A percentile compares a stretch with the other conserved stretches of the same genome.
Evolutionary conservation across 2,113 vertebrate genomes (phyloP).

Genomic region (Halcyon malimbica): DNA sequence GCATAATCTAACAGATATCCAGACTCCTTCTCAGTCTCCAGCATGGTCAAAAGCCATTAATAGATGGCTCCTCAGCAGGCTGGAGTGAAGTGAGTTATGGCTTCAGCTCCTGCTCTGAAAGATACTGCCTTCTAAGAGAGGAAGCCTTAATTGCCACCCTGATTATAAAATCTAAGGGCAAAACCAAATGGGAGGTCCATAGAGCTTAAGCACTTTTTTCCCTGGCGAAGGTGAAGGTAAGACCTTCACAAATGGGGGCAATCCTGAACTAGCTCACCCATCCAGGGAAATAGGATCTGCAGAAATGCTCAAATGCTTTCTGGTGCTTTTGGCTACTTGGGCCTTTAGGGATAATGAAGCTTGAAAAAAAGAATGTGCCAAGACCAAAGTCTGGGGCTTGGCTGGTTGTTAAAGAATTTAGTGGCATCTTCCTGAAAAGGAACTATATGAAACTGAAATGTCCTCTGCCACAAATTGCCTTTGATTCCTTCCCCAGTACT

Average conservation of each 20-base stretch:
- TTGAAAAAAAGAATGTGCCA: neutral
- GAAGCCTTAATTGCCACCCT: neutral
- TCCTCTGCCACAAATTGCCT: neutral
- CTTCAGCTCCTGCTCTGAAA: neutral
- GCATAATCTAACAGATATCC: neutral
- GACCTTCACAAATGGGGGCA: neutral
- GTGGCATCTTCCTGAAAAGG: neutral
- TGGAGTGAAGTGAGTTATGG: neutral
- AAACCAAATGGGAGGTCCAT: neutral
- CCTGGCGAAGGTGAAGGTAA: neutral
- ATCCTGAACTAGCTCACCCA: neutral
- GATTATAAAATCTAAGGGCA: neutral
- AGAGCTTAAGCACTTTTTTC: neutral
- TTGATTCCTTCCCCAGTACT: neutral
- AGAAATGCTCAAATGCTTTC: neutral
- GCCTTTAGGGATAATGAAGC: neutral
- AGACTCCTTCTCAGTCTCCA: neutral
- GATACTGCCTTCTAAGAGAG: neutral
- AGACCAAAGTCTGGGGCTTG: neutral
- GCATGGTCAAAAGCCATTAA: neutral
- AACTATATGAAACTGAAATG: neutral
- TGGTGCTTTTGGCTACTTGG: neutral
- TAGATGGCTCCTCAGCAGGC: neutral
- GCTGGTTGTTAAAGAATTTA: neutral
- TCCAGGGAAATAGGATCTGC: neutral